These are phyloP conservation scores for Zhengitettix transpicula DNA, from an alignment of 2,888 invertebrate species.

Conservation along the genomic window DNA sequence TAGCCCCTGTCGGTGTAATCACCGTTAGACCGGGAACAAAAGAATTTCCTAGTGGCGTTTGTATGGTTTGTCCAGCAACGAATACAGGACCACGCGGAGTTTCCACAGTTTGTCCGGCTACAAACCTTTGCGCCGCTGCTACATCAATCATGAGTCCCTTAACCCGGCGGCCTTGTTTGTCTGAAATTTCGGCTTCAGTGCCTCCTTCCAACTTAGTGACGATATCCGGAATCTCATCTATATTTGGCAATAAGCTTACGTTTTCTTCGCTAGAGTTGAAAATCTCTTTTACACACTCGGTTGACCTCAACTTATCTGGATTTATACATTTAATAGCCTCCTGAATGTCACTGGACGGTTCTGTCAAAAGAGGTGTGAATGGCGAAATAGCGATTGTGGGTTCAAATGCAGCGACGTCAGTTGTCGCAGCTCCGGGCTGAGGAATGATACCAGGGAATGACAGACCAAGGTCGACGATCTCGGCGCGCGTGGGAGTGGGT, in stretches of 20 bases:
- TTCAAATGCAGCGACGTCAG: slow-evolving; percentile 38
- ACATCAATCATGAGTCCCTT: slow-evolving; percentile 30
- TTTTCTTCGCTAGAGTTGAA: slow-evolving; percentile 24
- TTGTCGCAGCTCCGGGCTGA: slow-evolving; percentile 28
- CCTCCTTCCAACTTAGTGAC: slow-evolving; percentile 34
- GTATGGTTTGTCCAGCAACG: slow-evolving; percentile 57
- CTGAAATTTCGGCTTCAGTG: slow-evolving; percentile 27
- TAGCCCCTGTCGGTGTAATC: slow-evolving; percentile 46
- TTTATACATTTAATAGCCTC: slow-evolving; percentile 32
- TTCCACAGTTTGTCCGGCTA: slow-evolving; percentile 53
- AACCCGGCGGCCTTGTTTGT: slow-evolving; percentile 17
- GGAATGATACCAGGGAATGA: slow-evolving; percentile 20
- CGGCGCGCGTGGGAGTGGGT: slow-evolving; percentile 34
- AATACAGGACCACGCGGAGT: slow-evolving; percentile 53
- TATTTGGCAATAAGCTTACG: slow-evolving; percentile 35
- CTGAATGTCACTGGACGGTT: slow-evolving; percentile 30
- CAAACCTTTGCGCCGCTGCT: slow-evolving; percentile 44
- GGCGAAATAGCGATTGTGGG: slow-evolving; percentile 44
- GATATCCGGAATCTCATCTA: slow-evolving; percentile 45
- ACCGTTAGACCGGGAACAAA: slow-evolving; percentile 61
- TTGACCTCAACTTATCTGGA: slow-evolving; percentile 37
- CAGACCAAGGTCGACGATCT: slow-evolving; percentile 31
- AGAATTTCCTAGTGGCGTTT: slow-evolving; percentile 45
- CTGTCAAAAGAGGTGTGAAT: slow-evolving; percentile 35
- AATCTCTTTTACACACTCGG: slow-evolving; percentile 41